Evolutionary conservation across 2,888 invertebrate species (phyloP), one percentile per base, ranked within the genome.

Genomic region (Liopterus haemorrhoidalis): DNA sequence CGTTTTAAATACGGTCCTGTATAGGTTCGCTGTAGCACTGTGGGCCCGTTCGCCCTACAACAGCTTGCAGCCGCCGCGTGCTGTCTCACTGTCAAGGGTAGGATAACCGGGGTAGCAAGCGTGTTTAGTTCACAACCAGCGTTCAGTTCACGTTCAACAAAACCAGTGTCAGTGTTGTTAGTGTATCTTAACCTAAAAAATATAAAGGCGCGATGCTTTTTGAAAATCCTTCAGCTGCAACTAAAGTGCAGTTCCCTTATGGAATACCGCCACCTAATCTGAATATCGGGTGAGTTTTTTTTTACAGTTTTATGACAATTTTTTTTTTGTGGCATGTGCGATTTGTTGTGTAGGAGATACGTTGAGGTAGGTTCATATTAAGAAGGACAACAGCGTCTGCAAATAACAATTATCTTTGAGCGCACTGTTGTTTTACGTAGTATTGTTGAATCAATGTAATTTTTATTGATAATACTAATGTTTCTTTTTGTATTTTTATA

Each of bases 201-300:
- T n/a, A n/a, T 22, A 38, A 31, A 44, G 38, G 31, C 46, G 58
- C 41, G 42, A 82, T 82, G 82, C 71, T 82, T 69, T 82, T 82
- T 68, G 82, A 82, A 70, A 81, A 76, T 73, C 80, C 81, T 63
- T 69, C 72, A 54, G 76, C 77, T 63, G 69, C 70, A 57, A 68
- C 70, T 24, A 81, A 81, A 69, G 74, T 82, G 70, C 74, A 79
- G 67, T 79, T 75, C 67, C 77, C 80, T 59, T 82, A 81, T 69
- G 79, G 76, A 69, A 79, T 82, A 65, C 82, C 82, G 61, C 82
- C 82, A 65, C 82, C 82, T 56, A 74, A 81, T 25, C 44, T 64
- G 36, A 57, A 57, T 32, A 53, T 60, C 32, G 59, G 66, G 66
- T 67, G 62, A 67, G 67, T 63, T 38, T 44, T 30, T 12, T 16